A percentile compares a stretch with the other conserved stretches of the same genome.
Evolutionary conservation across 2,113 vertebrate genomes (phyloP).

Genomic region (Pongo pygmaeus): DNA sequence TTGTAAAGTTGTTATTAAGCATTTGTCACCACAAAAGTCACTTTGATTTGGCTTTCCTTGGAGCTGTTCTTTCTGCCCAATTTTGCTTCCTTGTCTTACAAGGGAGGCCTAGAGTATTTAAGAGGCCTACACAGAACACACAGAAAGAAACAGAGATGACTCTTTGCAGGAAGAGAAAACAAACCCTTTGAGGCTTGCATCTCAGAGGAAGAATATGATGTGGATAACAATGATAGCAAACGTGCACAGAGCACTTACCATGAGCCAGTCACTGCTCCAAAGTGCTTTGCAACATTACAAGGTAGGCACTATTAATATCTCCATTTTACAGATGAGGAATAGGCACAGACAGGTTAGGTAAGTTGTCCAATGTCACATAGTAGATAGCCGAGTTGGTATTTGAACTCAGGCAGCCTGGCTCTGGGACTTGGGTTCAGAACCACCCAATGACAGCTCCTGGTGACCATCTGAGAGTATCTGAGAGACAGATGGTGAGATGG

Average conservation of each 20-base stretch:
- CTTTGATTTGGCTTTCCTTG: constrained; percentile 61
- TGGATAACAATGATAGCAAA: background rate
- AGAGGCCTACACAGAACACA: background rate
- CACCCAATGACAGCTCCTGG: background rate
- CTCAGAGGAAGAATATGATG: background rate
- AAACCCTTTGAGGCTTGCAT: background rate
- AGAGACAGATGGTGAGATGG: background rate
- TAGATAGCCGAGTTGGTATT: background rate
- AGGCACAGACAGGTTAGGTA: background rate
- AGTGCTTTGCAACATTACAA: background rate
- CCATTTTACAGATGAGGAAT: background rate
- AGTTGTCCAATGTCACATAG: background rate
- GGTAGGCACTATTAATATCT: background rate
- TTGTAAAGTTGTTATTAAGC: constrained; percentile 80
- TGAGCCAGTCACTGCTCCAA: background rate
- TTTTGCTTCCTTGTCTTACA: constrained; percentile 51
- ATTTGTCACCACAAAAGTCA: constrained; percentile 73
- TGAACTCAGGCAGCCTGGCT: background rate
- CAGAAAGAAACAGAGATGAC: background rate
- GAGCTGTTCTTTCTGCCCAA: constrained; percentile 42
- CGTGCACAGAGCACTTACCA: accelerated
- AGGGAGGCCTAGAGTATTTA: background rate
- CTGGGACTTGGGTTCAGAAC: background rate
- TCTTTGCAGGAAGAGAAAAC: background rate
- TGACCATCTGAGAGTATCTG: background rate